phyloP scores from a whole-genome alignment of 92 coral and sea anemone genomes.

The Blastomussa wellsi region DNA sequence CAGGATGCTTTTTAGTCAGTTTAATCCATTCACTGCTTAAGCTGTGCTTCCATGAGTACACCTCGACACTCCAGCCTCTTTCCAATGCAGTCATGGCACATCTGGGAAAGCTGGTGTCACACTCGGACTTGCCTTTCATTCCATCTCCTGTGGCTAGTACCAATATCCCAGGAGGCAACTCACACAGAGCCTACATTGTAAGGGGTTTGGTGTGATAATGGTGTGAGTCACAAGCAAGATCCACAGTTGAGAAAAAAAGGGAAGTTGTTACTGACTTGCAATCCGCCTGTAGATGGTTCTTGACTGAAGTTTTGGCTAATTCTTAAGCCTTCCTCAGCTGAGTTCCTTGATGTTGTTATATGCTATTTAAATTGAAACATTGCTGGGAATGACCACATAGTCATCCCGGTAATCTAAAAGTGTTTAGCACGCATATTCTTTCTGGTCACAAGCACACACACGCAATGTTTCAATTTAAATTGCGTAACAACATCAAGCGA shows the following conservation, averaged over 20 bases:
- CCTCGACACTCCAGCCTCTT: conserved; percentile 96
- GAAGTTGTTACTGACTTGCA: too few relatives aligned
- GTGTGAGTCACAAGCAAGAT: not conserved
- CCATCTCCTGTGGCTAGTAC: conserved; percentile 99
- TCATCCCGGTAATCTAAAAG: too few relatives aligned
- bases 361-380: too few relatives aligned
- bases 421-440: too few relatives aligned
- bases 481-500: too few relatives aligned
- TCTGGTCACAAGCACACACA: too few relatives aligned
- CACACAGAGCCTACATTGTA: conserved; percentile 81
- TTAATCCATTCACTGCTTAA: conserved; percentile 93
- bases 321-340: too few relatives aligned
- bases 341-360: too few relatives aligned
- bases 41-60: conserved; percentile 96
- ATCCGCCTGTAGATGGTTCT: too few relatives aligned
- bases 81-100: conserved; percentile 92
- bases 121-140: conserved; percentile 94
- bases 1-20: conserved; percentile 89
- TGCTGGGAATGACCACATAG: too few relatives aligned
- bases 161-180: conserved; percentile 79
- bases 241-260: not conserved
- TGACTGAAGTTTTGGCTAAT: too few relatives aligned
- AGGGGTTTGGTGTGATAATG: not conserved
- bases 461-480: too few relatives aligned
- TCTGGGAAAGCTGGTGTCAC: conserved; percentile 94